A percentile compares a stretch with the other conserved stretches of the same genome.
Conservation (phyloP, 2,113 vertebrate genomes). For the Corythornis cristatus region DNA sequence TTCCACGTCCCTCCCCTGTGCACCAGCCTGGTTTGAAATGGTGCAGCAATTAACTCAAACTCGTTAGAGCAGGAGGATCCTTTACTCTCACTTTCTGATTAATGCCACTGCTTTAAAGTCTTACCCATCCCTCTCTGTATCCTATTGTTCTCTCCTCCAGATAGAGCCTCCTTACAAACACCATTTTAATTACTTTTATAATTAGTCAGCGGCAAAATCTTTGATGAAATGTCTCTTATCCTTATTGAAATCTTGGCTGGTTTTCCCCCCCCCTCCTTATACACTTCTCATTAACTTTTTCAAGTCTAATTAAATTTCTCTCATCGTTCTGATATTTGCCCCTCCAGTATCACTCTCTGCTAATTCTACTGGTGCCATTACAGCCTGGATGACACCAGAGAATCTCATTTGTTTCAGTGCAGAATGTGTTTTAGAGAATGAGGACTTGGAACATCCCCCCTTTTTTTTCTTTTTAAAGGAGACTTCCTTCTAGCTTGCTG, state of each 20-base stretch:
- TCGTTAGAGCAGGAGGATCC: not conserved
- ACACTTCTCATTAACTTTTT: constrained; percentile 1
- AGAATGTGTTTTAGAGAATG: not conserved
- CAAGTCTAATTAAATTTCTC: not conserved
- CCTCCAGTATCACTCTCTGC: not conserved
- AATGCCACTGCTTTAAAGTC: not conserved
- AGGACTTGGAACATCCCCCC: not conserved
- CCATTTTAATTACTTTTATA: constrained; percentile 65
- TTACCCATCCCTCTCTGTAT: not conserved
- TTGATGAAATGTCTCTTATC: not conserved
- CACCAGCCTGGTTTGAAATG: not conserved
- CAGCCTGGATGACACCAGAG: not conserved
- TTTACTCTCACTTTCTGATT: not conserved
- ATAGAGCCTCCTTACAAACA: constrained; percentile 18
- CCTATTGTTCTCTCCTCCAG: constrained; percentile 18
- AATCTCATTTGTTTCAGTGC: not conserved
- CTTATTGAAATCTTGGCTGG: not conserved
- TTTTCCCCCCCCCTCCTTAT: not conserved
- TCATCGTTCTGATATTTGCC: not conserved
- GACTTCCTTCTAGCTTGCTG: not conserved
- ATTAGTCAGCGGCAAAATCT: constrained; percentile 55
- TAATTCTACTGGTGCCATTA: not conserved
- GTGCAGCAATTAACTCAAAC: not conserved
- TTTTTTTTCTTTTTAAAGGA: not conserved
- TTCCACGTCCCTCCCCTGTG: not conserved